Evolutionary conservation across 1,140 invertebrate genomes (phyloP).

Genomic region (Pantala flavescens): DNA sequence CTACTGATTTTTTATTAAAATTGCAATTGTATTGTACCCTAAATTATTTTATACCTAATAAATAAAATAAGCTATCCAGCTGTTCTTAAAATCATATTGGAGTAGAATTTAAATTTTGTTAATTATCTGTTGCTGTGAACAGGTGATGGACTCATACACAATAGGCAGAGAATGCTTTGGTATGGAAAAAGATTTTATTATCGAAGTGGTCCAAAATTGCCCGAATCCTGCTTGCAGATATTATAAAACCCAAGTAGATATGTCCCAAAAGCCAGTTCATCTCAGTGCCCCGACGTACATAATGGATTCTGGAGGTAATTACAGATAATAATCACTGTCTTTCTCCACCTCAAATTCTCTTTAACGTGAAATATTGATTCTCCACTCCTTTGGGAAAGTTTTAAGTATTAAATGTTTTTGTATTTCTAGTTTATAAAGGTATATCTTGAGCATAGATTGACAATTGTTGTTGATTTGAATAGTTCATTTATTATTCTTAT

Average conservation of each 20-base stretch:
- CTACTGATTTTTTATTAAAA: background rate
- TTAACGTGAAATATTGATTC: too few relatives aligned
- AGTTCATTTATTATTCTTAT: too few relatives aligned
- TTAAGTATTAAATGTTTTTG: too few relatives aligned
- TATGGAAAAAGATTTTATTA: constrained; percentile 80
- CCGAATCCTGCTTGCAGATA: constrained; percentile 74
- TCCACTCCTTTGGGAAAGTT: too few relatives aligned
- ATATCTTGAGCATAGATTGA: too few relatives aligned
- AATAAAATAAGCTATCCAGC: too few relatives aligned
- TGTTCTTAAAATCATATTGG: too few relatives aligned
- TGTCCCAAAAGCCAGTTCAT: constrained; percentile 46
- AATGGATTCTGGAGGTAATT: constrained; percentile 25
- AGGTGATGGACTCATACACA: constrained; percentile 73
- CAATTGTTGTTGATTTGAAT: too few relatives aligned
- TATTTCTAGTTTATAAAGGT: too few relatives aligned
- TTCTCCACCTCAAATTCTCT: background rate
- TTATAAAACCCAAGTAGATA: constrained; percentile 71
- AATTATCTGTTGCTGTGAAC: constrained; percentile 21
- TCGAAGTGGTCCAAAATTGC: constrained; percentile 76
- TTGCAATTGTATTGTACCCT: background rate
- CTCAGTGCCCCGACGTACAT: constrained; percentile 29
- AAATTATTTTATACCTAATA: background rate
- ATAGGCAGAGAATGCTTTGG: constrained; percentile 76
- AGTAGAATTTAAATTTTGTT: too few relatives aligned
- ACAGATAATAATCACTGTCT: background rate